Base-by-base conservation (phyloP, 2,797 vertebrate species). In the Carduelis carduelis region DNA sequence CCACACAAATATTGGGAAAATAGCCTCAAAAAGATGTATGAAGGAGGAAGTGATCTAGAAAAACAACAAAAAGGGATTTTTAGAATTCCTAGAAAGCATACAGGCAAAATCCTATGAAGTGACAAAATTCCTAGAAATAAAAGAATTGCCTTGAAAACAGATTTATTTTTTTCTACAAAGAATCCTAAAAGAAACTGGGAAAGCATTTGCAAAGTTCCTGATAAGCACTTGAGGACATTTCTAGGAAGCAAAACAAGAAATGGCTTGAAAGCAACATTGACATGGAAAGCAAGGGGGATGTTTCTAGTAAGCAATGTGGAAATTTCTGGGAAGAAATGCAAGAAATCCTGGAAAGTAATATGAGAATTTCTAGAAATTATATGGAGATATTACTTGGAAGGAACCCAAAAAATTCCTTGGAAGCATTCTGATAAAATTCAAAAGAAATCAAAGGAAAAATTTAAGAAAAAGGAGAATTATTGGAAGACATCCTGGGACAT, bases 21-120 rank as follows among this genome's bases (percentile, higher is more conserved):
- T 5, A 61, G 4, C 21, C 26, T 77, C 30, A 55, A 69, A 77
- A 77, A 55, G 6, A 26, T 2, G 1, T 0, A 0, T 41, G 55
- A 39, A 77, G 28, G 39, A 30, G 16, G 24, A 46, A 55, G 16
- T 2, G 24, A 55, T 39, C 11, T 46, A 77, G 24, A 26, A 26
- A 60, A 85, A 68, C 8, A 60, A 39, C 20, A 39, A 53, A 69
- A 61, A 69, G 6, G 6, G 20, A 30, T 47, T 77, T 69, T 34
- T 69, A 34, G 56, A 39, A 61, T 61, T 30, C 30, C 47, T 60
- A 39, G 34, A 46, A 53, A 24, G 24, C 16, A 34, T 53, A 19
- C 11, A 39, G 72, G 28, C 13, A 69, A 53, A 69, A 53, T 61
- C 12, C 47, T 47, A 7, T 4, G 3, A 53, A 46, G 39, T 26